A percentile compares a stretch with the other conserved stretches of the same genome.
Evolutionary conservation across 2,113 vertebrate genomes (phyloP).

Genomic region (Ceuthmochares aereus): DNA sequence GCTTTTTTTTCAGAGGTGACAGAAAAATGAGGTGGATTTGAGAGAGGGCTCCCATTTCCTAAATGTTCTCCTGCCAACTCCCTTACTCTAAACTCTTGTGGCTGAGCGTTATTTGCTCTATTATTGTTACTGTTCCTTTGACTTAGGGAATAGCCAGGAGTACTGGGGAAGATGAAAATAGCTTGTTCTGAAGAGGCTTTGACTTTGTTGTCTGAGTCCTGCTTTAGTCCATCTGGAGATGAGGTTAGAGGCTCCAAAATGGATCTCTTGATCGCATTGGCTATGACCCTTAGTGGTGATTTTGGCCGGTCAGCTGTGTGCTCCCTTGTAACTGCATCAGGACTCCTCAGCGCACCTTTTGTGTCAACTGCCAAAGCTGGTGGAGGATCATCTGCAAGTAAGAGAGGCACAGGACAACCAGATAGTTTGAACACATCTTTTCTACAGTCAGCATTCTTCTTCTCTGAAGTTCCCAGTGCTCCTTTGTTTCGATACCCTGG

Average conservation of each 20-base stretch:
- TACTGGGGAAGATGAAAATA: slow-evolving; percentile 12
- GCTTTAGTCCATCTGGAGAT: slow-evolving; percentile 53
- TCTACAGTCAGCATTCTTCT: background rate
- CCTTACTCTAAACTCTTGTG: background rate
- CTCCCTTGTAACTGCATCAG: background rate
- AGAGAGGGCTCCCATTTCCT: background rate
- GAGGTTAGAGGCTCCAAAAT: slow-evolving; percentile 58
- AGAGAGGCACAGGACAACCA: background rate
- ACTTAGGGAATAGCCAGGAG: background rate
- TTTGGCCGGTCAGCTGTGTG: background rate
- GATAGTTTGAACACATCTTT: background rate
- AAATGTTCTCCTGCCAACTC: background rate
- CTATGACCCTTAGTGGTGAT: slow-evolving; percentile 72
- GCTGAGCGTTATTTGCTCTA: background rate
- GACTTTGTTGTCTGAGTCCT: background rate
- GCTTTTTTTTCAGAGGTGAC: background rate
- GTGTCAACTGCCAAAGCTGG: background rate
- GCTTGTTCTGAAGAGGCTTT: slow-evolving; percentile 42
- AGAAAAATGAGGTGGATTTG: background rate
- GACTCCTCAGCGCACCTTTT: background rate
- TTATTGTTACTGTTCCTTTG: slow-evolving; percentile 55
- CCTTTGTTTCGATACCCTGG: background rate
- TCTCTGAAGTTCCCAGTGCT: background rate
- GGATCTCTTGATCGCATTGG: slow-evolving; percentile 71
- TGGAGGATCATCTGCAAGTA: background rate